Conservation (phyloP, 2,888 invertebrate species). For the Caenorhabditis wallacei region DNA sequence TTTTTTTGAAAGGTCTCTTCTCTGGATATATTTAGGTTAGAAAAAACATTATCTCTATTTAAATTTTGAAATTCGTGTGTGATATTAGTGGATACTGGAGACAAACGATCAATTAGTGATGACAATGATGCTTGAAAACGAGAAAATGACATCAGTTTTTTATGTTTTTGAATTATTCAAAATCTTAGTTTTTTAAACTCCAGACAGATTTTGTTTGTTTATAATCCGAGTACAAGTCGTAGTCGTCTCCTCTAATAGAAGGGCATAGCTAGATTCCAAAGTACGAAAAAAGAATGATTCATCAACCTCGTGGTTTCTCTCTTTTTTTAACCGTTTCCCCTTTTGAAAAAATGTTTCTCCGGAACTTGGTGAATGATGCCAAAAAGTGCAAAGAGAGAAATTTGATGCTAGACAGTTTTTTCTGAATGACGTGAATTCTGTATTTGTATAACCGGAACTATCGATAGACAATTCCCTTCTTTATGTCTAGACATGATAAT, state of each 20-base stretch:
- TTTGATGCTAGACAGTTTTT: constrained; percentile 2
- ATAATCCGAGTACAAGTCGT: no score
- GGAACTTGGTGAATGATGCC: constrained; percentile 43
- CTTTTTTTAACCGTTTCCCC: not conserved
- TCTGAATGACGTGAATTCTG: constrained; percentile 15
- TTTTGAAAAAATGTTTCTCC: constrained; percentile 25
- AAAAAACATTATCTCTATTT: no score
- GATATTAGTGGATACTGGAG: no score
- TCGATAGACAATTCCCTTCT: not conserved
- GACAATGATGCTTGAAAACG: not conserved
- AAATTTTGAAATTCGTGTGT: no score
- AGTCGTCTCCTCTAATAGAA: no score
- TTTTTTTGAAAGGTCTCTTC: constrained; percentile 2
- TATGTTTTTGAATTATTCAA: no score
- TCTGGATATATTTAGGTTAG: constrained; percentile 1
- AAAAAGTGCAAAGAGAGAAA: constrained; percentile 35
- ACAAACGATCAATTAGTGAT: not conserved
- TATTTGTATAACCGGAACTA: constrained; percentile 18
- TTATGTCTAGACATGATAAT: constrained; percentile 9
- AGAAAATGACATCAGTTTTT: not conserved
- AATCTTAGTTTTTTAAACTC: no score
- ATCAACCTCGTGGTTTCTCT: not conserved
- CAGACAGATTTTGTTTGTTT: no score
- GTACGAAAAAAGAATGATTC: not conserved
- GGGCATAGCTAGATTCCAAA: no score